phyloP scores from a whole-genome alignment of 2,888 invertebrate genomes.

The Biston stratarius region DNA sequence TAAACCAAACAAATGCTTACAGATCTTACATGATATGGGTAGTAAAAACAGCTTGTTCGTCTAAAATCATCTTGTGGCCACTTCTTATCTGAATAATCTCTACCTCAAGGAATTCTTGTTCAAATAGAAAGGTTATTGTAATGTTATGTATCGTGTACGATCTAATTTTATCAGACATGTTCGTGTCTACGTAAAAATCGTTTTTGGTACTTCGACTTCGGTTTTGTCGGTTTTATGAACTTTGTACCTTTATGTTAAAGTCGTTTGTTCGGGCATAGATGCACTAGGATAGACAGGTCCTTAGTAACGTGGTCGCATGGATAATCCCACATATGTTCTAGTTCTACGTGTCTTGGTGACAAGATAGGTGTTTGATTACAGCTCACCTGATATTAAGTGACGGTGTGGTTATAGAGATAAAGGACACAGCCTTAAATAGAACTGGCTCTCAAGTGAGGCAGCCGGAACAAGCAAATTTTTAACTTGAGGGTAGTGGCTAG shows the following conservation, averaged over 20 bases:
- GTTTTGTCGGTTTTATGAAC: constrained; percentile 21
- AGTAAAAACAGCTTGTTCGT: constrained; percentile 33
- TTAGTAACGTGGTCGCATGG: neutral
- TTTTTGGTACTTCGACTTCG: constrained; percentile 14
- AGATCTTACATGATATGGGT: constrained; percentile 25
- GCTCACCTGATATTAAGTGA: no score
- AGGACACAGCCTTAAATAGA: no score
- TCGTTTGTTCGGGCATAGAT: neutral
- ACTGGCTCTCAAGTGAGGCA: no score
- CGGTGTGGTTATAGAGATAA: no score
- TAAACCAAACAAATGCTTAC: constrained; percentile 31
- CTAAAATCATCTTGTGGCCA: constrained; percentile 25
- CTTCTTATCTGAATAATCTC: constrained; percentile 32
- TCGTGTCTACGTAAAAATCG: constrained; percentile 32
- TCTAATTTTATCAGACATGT: constrained; percentile 47
- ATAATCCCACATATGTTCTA: no score
- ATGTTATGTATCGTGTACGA: constrained; percentile 51
- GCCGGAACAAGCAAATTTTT: no score
- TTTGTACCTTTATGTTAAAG: constrained; percentile 8
- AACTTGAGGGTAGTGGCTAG: no score
- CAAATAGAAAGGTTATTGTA: constrained; percentile 51
- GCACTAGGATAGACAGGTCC: neutral
- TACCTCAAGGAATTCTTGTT: constrained; percentile 41
- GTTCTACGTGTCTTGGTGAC: no score
- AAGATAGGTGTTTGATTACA: no score